Evolutionary conservation across 1,140 invertebrate species (phyloP).

Genomic region (Chrysopa pallens): DNA sequence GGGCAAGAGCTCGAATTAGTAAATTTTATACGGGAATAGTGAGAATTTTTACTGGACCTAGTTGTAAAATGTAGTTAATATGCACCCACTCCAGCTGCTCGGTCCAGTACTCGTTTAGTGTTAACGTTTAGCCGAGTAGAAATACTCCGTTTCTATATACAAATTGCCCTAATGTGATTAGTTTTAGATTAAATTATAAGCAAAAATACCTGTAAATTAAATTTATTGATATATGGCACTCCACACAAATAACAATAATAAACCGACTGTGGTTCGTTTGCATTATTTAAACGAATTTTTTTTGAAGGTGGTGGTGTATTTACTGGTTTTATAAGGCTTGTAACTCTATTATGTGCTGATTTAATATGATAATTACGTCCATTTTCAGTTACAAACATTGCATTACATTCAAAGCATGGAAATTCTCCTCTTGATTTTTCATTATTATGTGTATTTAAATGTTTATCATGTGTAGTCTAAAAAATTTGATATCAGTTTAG

Average conservation of each 20-base stretch:
- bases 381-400: conserved; percentile 33
- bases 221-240: conserved; percentile 45
- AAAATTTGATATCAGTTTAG: conserved; percentile 10
- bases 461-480: conserved; percentile 38
- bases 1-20: no score
- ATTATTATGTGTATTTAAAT: conserved; percentile 27
- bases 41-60: no score
- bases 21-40: no score
- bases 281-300: conserved; percentile 35
- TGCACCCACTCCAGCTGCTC: no score
- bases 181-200: no score
- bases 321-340: conserved; percentile 28
- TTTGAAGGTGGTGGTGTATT: conserved; percentile 34
- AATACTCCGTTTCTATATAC: no score
- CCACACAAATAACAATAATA: conserved; percentile 52
- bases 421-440: conserved; percentile 21
- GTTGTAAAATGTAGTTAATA: no score
- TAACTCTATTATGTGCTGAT: conserved; percentile 39
- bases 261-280: conserved; percentile 34
- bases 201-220: conserved; percentile 34
- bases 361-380: conserved; percentile 43
- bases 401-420: conserved; percentile 36
- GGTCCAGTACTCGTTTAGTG: no score
- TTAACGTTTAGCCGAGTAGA: no score
- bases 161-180: no score